Conservation (phyloP, 2,797 vertebrate species). For the Squalus acanthias region DNA sequence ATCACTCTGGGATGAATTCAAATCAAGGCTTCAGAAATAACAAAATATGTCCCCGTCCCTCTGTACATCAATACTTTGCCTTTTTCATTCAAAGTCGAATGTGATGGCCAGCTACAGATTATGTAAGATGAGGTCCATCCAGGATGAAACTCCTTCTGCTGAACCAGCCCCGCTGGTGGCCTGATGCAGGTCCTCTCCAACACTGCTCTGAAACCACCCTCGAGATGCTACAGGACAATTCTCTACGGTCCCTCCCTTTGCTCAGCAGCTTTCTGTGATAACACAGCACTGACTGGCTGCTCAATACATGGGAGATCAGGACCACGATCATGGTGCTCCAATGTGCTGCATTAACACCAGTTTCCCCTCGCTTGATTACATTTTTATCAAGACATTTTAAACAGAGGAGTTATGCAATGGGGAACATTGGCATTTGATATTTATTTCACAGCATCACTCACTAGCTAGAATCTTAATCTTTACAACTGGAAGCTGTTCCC, state of each 20-base stretch:
- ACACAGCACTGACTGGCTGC: background rate
- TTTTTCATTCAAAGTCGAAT: background rate
- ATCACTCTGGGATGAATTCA: background rate
- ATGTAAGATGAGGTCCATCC: background rate
- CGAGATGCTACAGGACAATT: too few species aligned
- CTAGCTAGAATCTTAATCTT: background rate
- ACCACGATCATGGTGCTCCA: background rate
- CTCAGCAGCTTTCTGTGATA: too few species aligned
- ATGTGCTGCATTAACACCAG: background rate
- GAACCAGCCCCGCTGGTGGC: too few species aligned
- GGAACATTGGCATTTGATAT: background rate
- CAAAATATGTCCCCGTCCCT: background rate
- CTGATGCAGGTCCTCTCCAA: too few species aligned
- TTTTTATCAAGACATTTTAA: background rate
- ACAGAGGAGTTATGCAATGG: background rate
- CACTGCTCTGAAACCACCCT: background rate
- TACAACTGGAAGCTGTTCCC: background rate
- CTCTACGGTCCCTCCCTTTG: background rate
- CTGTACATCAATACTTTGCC: background rate
- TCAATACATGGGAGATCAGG: background rate
- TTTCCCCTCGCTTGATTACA: background rate
- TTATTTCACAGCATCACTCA: too few species aligned
- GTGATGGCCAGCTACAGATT: background rate
- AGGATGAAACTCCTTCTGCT: background rate
- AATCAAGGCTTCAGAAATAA: background rate